Evolutionary conservation across 2,888 invertebrate genomes (phyloP).

Genomic region (Ectobius pallidus): DNA sequence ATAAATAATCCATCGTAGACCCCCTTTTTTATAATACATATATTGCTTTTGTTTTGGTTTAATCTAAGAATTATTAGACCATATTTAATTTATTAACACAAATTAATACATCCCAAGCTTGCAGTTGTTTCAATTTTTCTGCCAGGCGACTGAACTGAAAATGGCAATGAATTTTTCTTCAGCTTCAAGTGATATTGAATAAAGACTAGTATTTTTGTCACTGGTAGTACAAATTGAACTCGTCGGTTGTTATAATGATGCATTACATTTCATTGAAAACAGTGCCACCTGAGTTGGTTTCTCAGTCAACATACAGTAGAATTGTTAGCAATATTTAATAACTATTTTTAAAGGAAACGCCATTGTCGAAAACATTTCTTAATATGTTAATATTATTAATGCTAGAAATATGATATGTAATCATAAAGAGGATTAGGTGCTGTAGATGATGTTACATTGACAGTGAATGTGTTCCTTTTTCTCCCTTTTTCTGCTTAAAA

Average conservation of each 20-base stretch:
- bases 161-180: neutral
- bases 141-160: neutral
- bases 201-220: slow-evolving; percentile 7
- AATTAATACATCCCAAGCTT: neutral
- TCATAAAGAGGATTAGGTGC: neutral
- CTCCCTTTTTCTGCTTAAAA: neutral
- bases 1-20: neutral
- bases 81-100: slow-evolving; percentile 6
- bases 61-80: neutral
- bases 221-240: slow-evolving; percentile 16
- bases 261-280: neutral
- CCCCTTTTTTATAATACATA: neutral
- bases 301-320: slow-evolving; percentile 4
- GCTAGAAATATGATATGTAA: neutral
- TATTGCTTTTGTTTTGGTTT: neutral
- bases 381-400: neutral
- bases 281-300: neutral
- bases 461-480: neutral
- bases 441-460: neutral
- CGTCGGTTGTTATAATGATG: neutral
- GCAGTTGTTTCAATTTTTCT: neutral
- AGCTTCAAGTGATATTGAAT: slow-evolving; percentile 1
- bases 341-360: slow-evolving; percentile 16
- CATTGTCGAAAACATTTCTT: neutral
- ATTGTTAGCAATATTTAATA: slow-evolving; percentile 17